These are phyloP conservation scores for Arvicola amphibius DNA, from an alignment of 2,797 vertebrate genomes.

Conservation along the genomic window DNA sequence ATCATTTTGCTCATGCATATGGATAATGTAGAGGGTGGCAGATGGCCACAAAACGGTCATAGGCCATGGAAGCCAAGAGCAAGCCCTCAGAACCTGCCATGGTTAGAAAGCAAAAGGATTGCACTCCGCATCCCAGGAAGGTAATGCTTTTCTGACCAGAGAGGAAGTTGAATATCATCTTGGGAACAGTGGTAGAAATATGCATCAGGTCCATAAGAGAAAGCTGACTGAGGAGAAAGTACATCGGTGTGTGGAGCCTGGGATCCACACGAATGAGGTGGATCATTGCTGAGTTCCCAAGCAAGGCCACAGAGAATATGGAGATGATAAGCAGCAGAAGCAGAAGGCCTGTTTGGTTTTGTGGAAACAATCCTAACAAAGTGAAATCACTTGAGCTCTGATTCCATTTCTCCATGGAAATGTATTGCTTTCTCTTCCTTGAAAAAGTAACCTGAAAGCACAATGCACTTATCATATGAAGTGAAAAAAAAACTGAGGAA, in stretches of 20 bases:
- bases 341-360: not conserved
- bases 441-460: not conserved
- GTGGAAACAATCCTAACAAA: not conserved
- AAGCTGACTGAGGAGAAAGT: constrained; percentile 63
- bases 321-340: not conserved
- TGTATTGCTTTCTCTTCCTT: not conserved
- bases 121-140: constrained; percentile 43
- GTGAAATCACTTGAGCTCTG: not conserved
- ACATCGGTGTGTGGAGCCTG: constrained; percentile 54
- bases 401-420: not conserved
- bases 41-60: constrained; percentile 56
- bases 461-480: not conserved
- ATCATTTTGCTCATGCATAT: constrained; percentile 14
- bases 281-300: constrained; percentile 64
- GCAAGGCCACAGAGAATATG: not conserved
- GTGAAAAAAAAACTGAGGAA: not conserved
- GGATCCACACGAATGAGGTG: constrained; percentile 38
- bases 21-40: constrained; percentile 53
- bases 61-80: constrained; percentile 58
- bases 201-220: constrained; percentile 65
- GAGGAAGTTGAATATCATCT: constrained; percentile 42
- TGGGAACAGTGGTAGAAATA: constrained; percentile 36
- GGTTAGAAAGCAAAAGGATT: constrained; percentile 60
- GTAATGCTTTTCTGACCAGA: constrained; percentile 51
- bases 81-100: constrained; percentile 62